phyloP scores from a whole-genome alignment of 2,797 vertebrate genomes.

The Myotis pilosus region DNA sequence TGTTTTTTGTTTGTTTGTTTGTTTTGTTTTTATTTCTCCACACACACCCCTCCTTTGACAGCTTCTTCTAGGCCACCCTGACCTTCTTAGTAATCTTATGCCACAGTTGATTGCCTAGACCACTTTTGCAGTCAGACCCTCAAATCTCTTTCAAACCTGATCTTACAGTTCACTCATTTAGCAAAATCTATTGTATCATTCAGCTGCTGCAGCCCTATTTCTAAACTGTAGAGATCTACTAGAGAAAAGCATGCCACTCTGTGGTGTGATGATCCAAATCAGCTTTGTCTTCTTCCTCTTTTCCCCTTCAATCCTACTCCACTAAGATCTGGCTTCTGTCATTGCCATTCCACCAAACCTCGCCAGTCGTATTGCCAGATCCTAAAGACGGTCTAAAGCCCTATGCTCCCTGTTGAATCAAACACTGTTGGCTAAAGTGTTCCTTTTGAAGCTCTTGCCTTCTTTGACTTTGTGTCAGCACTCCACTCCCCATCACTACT shows the following conservation, averaged over 20 bases:
- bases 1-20: neutral
- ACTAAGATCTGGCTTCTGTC: neutral
- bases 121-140: neutral
- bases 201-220: neutral
- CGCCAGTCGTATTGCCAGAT: neutral
- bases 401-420: neutral
- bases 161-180: neutral
- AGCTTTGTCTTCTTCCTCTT: neutral
- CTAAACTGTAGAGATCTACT: neutral
- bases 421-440: neutral
- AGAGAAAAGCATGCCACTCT: neutral
- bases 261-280: neutral
- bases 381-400: neutral
- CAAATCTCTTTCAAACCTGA: neutral
- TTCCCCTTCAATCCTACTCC: neutral
- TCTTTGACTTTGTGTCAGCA: neutral
- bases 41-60: neutral
- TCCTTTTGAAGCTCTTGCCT: neutral
- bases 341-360: neutral
- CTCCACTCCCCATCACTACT: neutral
- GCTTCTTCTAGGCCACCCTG: neutral
- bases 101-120: neutral
- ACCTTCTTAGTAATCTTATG: neutral
- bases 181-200: neutral
- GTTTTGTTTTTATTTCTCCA: neutral